Evolutionary conservation across 35 echinoderm and acorn worm species (phyloP).

Genomic region (Ophiothrix spiculata): DNA sequence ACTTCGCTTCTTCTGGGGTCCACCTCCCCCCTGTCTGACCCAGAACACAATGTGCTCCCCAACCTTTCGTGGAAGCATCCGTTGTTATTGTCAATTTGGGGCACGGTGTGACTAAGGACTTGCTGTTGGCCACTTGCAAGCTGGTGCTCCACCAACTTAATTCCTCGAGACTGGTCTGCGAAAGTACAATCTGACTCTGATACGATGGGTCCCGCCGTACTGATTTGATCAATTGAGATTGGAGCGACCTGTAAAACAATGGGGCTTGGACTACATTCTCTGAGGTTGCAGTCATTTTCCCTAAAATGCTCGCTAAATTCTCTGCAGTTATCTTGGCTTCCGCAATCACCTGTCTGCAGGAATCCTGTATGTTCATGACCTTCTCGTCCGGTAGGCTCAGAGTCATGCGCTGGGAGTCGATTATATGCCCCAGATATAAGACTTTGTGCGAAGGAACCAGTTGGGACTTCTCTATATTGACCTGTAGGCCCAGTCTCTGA

Average conservation of each 20-base stretch:
- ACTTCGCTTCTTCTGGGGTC: conserved; percentile 30
- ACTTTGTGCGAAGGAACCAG: conserved; percentile 2
- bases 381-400: conserved; percentile 29
- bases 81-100: neutral
- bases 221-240: conserved; percentile 24
- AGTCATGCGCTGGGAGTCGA: conserved; percentile 10
- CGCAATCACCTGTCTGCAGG: neutral
- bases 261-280: conserved; percentile 39
- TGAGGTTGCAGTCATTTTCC: conserved; percentile 25
- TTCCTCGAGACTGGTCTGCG: conserved; percentile 16
- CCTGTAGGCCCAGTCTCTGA: conserved; percentile 18
- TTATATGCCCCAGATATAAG: conserved; percentile 23
- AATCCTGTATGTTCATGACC: neutral
- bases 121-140: neutral
- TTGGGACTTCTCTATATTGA: conserved; percentile 33
- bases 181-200: conserved; percentile 5
- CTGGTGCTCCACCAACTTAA: conserved; percentile 14
- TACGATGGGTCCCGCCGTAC: conserved; percentile 21
- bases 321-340: neutral
- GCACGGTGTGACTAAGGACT: neutral
- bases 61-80: conserved; percentile 48
- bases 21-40: conserved; percentile 49
- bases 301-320: conserved; percentile 7
- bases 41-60: conserved; percentile 33
- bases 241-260: conserved; percentile 20